phyloP scores from a whole-genome alignment of 2,888 invertebrate genomes.

The Tuta absoluta region DNA sequence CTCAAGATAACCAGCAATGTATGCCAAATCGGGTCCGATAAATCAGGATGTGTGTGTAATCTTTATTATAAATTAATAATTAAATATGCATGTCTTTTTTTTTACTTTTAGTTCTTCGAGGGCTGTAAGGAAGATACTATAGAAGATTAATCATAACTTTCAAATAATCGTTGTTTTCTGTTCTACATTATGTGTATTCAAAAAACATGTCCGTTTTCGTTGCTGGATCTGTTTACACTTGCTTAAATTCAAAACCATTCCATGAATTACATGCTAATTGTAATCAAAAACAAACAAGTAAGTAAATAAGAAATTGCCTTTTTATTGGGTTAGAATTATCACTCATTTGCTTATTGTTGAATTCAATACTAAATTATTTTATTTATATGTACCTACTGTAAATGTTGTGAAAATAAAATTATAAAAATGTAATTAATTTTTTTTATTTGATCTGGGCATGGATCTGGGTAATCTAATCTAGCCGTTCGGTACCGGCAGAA shows the following conservation, averaged over 20 bases:
- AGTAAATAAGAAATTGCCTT: neutral
- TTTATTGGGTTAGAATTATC: neutral
- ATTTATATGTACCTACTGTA: neutral
- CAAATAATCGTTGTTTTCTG: constrained; percentile 7
- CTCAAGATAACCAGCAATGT: too few relatives aligned
- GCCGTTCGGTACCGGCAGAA: too few relatives aligned
- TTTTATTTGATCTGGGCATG: neutral
- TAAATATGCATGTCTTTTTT: constrained; percentile 15
- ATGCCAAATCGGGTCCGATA: too few relatives aligned
- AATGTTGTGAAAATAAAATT: constrained; percentile 19
- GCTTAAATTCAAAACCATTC: constrained; percentile 55
- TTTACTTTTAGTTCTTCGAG: constrained; percentile 61
- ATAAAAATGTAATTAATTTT: constrained; percentile 19
- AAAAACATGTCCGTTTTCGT: neutral
- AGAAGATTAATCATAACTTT: constrained; percentile 4
- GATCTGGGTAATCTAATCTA: neutral
- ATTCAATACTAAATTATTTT: neutral
- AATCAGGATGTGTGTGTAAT: too few relatives aligned
- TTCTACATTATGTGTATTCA: neutral
- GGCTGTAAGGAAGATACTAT: constrained; percentile 47
- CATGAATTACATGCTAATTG: constrained; percentile 42
- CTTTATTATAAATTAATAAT: too few relatives aligned
- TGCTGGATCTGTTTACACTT: neutral
- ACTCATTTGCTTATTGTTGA: constrained; percentile 18
- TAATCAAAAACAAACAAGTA: neutral